These are phyloP conservation scores for Daboia siamensis DNA, from an alignment of 2,113 vertebrate species.

Conservation along the genomic window DNA sequence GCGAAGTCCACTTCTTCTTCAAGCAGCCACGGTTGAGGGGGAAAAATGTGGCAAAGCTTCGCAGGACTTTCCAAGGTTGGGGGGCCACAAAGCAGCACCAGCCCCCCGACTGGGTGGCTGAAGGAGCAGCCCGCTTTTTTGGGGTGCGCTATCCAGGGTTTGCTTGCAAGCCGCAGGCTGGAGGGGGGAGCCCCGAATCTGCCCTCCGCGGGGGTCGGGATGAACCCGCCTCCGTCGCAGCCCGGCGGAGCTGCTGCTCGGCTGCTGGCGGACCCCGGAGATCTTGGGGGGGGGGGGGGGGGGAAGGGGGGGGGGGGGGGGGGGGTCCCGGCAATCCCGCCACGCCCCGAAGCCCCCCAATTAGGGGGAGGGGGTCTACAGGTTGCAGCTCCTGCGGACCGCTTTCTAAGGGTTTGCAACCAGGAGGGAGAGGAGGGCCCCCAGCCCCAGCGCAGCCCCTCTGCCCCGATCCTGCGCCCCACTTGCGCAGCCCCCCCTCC, in stretches of 20 bases:
- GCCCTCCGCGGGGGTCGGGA: background rate
- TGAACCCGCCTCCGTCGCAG: too few species aligned
- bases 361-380: background rate
- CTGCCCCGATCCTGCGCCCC: background rate
- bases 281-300: background rate
- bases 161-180: too few species aligned
- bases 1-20: background rate
- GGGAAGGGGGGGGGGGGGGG: accelerated
- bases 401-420: background rate
- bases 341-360: too few species aligned
- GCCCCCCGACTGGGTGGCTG: too few species aligned
- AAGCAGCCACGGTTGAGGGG: background rate
- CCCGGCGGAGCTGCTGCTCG: too few species aligned
- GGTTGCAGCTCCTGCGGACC: background rate
- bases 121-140: too few species aligned
- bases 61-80: background rate
- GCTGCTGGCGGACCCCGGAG: too few species aligned
- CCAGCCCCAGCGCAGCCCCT: background rate
- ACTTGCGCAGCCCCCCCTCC: background rate
- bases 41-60: accelerated
- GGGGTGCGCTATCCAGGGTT: too few species aligned
- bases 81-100: background rate
- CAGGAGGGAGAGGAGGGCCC: background rate
- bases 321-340: background rate
- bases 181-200: background rate